These are phyloP conservation scores for Argopecten irradians DNA, from an alignment of 1,140 invertebrate species.

Conservation along the genomic window DNA sequence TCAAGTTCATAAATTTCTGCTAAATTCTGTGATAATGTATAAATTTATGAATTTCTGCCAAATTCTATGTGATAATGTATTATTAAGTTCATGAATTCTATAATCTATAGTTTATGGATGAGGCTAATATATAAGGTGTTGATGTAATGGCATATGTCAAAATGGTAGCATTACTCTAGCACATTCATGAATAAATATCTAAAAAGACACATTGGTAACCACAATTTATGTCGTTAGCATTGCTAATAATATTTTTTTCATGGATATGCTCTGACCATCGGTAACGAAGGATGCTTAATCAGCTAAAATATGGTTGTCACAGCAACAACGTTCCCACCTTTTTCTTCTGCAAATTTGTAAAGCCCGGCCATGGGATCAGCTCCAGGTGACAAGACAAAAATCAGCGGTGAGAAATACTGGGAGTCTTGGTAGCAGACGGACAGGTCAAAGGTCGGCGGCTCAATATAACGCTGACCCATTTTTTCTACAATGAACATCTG, in stretches of 20 bases:
- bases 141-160: no score
- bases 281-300: neutral
- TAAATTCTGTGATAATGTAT: no score
- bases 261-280: neutral
- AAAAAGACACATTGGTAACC: neutral
- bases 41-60: no score
- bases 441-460: conserved; percentile 77
- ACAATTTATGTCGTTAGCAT: neutral
- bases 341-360: conserved; percentile 77
- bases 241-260: neutral
- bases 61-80: no score
- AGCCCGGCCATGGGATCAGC: conserved; percentile 76
- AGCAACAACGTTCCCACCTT: conserved; percentile 61
- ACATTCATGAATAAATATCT: neutral
- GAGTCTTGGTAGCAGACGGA: conserved; percentile 75
- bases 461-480: conserved; percentile 74
- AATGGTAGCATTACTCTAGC: neutral
- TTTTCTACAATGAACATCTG: conserved; percentile 73
- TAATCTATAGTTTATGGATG: no score
- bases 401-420: conserved; percentile 72
- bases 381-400: conserved; percentile 77
- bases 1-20: no score
- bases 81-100: no score
- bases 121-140: no score
- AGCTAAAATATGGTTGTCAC: neutral